Conservation (phyloP, 2,888 invertebrate species). For the Ochropleura plecta region DNA sequence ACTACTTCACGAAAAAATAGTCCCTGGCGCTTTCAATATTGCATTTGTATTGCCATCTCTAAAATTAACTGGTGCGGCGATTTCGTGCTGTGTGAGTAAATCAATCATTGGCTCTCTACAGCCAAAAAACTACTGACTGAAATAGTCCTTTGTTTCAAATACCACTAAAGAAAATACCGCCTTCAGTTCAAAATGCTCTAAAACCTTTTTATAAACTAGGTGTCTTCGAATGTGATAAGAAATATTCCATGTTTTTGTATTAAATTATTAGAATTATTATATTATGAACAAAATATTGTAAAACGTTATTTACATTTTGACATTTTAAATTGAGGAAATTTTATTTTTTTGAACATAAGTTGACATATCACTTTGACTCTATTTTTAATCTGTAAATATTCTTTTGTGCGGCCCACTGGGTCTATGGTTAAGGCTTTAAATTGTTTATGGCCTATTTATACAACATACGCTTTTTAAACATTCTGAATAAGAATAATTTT, state of each 20-base stretch:
- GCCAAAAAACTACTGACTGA: neutral
- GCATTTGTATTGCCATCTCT: neutral
- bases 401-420: slow-evolving; percentile 13
- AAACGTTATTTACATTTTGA: slow-evolving; percentile 44
- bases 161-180: neutral
- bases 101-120: neutral
- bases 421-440: slow-evolving; percentile 24
- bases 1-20: no score
- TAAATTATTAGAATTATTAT: slow-evolving; percentile 45
- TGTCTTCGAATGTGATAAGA: slow-evolving; percentile 64
- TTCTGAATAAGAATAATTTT: neutral
- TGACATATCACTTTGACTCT: slow-evolving; percentile 66
- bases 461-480: neutral
- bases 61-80: neutral
- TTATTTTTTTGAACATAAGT: slow-evolving; percentile 33
- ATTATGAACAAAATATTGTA: slow-evolving; percentile 57
- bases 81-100: neutral
- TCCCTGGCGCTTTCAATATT: no score
- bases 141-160: neutral
- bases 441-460: neutral
- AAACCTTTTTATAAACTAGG: slow-evolving; percentile 11
- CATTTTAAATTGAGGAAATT: slow-evolving; percentile 30
- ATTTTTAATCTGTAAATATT: slow-evolving; percentile 68
- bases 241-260: slow-evolving; percentile 42
- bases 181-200: slow-evolving; percentile 17